These are phyloP conservation scores for Andrena praecox DNA, from an alignment of 2,888 invertebrate genomes.

Conservation along the genomic window DNA sequence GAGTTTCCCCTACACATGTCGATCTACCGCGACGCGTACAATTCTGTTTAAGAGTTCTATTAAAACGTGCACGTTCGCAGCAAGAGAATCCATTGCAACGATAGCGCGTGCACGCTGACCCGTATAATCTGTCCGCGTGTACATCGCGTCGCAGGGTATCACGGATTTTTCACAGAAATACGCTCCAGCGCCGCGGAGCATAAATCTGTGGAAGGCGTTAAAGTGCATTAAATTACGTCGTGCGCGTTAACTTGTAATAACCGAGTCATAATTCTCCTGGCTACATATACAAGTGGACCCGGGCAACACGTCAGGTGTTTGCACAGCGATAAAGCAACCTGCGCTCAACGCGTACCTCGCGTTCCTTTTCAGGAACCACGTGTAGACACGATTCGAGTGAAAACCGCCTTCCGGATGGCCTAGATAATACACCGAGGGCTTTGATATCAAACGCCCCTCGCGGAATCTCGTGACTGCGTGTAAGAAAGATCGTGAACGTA, in stretches of 20 bases:
- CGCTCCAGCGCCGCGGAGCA: neutral
- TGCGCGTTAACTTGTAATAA: slow-evolving; percentile 54
- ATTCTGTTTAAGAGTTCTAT: too few species aligned
- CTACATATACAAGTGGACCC: slow-evolving; percentile 46
- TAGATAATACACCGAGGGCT: slow-evolving; percentile 20
- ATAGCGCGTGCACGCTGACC: slow-evolving; percentile 3
- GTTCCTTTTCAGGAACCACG: slow-evolving; percentile 30
- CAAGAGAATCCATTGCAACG: slow-evolving; percentile 9
- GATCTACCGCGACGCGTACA: too few species aligned
- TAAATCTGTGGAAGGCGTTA: slow-evolving; percentile 52
- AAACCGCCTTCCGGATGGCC: slow-evolving; percentile 30
- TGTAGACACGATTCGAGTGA: slow-evolving; percentile 35
- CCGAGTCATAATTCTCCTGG: slow-evolving; percentile 55
- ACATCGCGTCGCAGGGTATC: neutral
- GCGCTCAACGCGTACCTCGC: slow-evolving; percentile 33
- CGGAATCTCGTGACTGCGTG: slow-evolving; percentile 1
- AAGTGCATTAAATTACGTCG: slow-evolving; percentile 56
- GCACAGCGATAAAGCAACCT: slow-evolving; percentile 60
- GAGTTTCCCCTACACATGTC: too few species aligned
- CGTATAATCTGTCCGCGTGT: neutral
- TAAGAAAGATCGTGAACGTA: neutral
- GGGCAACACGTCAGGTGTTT: slow-evolving; percentile 62
- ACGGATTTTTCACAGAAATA: slow-evolving; percentile 8
- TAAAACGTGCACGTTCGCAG: too few species aligned
- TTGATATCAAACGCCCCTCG: slow-evolving; percentile 22